A percentile compares a stretch with the other conserved stretches of the same genome.
These are phyloP conservation scores for Schlechtendalia chinensis DNA, from an alignment of 1,140 invertebrate genomes.

Conservation along the genomic window DNA sequence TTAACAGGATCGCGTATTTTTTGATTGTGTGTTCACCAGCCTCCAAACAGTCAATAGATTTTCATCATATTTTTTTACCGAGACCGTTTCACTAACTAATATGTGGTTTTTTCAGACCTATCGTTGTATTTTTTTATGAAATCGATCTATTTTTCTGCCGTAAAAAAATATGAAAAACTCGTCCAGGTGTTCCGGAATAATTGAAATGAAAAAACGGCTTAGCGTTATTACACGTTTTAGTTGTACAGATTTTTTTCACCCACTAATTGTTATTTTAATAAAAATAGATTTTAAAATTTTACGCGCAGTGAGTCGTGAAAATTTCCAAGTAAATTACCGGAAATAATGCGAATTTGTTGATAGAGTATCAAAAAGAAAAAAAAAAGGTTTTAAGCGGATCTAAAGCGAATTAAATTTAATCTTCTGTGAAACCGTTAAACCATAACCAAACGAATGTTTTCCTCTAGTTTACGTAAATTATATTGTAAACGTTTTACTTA, in stretches of 20 bases:
- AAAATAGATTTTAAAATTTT: slow-evolving; percentile 9
- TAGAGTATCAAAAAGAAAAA: background rate
- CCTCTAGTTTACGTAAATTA: too few species aligned
- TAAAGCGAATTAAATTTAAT: background rate
- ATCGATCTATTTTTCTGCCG: background rate
- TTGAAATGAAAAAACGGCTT: background rate
- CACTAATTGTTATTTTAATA: slow-evolving; percentile 3
- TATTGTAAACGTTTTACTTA: too few species aligned
- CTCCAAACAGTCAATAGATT: background rate
- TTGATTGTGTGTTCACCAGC: background rate
- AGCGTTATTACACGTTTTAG: background rate
- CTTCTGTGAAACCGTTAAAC: background rate
- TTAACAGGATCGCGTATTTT: background rate
- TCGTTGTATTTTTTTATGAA: background rate
- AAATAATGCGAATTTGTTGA: slow-evolving; percentile 3
- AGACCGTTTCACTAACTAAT: background rate
- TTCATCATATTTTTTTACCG: background rate
- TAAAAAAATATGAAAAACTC: background rate
- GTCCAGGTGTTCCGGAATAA: background rate
- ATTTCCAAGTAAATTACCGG: background rate
- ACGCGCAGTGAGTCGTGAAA: background rate
- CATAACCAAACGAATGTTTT: too few species aligned
- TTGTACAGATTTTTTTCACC: background rate
- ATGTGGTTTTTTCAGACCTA: background rate
- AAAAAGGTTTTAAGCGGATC: background rate